Conservation (phyloP, 2,113 vertebrate genomes). For the Promerops cafer region DNA sequence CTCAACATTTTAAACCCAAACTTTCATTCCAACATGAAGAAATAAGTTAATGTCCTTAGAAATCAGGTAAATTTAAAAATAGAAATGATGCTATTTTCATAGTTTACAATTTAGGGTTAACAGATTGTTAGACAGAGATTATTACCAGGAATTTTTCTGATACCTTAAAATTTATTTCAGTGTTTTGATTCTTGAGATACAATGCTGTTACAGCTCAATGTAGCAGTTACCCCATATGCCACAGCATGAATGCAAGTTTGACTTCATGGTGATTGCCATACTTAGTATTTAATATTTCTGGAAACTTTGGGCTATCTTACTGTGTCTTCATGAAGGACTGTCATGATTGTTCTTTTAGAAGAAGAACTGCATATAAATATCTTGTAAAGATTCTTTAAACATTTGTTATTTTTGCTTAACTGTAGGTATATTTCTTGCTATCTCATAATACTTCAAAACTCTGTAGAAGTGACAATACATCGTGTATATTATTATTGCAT, state of each 20-base stretch:
- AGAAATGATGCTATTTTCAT: not conserved
- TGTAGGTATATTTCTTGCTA: not conserved
- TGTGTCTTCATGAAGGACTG: not conserved
- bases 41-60: not conserved
- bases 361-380: not conserved
- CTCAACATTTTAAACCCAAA: not conserved
- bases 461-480: not conserved
- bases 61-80: not conserved
- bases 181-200: not conserved
- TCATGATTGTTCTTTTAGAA: not conserved
- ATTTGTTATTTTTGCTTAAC: not conserved
- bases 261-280: not conserved
- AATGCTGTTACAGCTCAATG: not conserved
- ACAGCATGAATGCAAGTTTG: not conserved
- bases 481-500: too few relatives aligned
- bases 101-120: not conserved
- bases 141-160: not conserved
- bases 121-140: not conserved
- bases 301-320: not conserved
- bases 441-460: not conserved
- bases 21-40: not conserved
- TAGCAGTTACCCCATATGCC: not conserved
- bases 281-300: not conserved
- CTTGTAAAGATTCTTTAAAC: not conserved
- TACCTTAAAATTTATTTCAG: not conserved